A percentile compares a stretch with the other conserved stretches of the same genome.
Evolutionary conservation across 1,140 invertebrate genomes (phyloP).

Genomic region (Drosophila biarmipes): DNA sequence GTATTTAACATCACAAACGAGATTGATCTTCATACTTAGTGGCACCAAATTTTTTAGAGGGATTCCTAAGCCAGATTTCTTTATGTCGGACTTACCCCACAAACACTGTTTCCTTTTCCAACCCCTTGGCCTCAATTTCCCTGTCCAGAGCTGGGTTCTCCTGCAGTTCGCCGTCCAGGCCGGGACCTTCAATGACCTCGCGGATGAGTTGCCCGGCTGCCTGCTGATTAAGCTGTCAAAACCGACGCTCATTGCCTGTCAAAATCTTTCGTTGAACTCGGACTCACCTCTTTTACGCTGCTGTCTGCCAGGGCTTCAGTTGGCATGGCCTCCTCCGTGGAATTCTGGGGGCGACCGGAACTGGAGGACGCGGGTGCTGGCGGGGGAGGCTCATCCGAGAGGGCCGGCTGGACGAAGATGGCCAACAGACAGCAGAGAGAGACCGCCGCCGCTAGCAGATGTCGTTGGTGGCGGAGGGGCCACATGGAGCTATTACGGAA

Average conservation of each 20-base stretch:
- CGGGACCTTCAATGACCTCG: slow-evolving; percentile 46
- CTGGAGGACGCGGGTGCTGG: slow-evolving; percentile 7
- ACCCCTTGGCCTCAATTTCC: background rate
- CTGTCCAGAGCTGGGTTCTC: slow-evolving; percentile 1
- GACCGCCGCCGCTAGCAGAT: slow-evolving; percentile 55
- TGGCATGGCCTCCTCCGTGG: slow-evolving; percentile 8
- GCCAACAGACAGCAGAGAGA: slow-evolving; percentile 69
- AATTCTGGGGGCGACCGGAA: slow-evolving; percentile 47
- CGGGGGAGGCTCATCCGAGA: slow-evolving; percentile 9
- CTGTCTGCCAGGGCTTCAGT: slow-evolving; percentile 53
- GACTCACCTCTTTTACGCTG: slow-evolving; percentile 57
- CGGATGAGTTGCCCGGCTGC: slow-evolving; percentile 22
- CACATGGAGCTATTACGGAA: slow-evolving; percentile 69
- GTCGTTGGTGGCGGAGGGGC: slow-evolving; percentile 60
- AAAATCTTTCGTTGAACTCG: slow-evolving; percentile 63
- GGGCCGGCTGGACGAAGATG: slow-evolving; percentile 43
- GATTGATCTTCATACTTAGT: too few species aligned
- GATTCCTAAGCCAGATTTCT: background rate
- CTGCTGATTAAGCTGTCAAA: slow-evolving; percentile 77
- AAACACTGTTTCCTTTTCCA: slow-evolving; percentile 30
- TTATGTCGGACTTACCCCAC: slow-evolving; percentile 46
- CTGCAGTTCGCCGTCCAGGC: slow-evolving; percentile 22
- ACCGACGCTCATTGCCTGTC: slow-evolving; percentile 65
- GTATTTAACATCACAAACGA: too few species aligned
- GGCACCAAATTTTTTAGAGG: too few species aligned